Conservation (phyloP, 2,888 invertebrate species). For the Ischnura elegans region DNA sequence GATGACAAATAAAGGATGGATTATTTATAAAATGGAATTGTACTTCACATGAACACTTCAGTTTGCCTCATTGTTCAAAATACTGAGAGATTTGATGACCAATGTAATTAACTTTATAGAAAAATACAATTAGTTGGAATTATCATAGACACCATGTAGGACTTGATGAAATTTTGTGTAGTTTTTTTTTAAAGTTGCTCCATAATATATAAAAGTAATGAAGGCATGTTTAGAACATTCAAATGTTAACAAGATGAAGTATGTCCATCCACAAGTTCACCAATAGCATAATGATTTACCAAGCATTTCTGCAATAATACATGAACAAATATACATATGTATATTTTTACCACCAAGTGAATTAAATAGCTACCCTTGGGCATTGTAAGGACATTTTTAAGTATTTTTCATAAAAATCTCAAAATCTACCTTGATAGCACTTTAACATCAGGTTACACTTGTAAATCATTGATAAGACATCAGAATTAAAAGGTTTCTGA, state of each 20-base stretch:
- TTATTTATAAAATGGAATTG: conserved; percentile 29
- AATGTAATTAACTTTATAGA: conserved; percentile 27
- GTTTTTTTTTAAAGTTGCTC: not conserved
- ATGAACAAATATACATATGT: conserved; percentile 6
- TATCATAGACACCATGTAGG: conserved; percentile 30
- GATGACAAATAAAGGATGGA: conserved; percentile 35
- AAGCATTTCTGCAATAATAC: conserved; percentile 1
- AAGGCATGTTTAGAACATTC: not conserved
- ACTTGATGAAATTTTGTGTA: conserved; percentile 26
- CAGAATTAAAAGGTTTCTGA: conserved; percentile 2
- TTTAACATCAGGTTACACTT: conserved; percentile 27
- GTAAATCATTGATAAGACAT: not conserved
- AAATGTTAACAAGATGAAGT: conserved; percentile 28
- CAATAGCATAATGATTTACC: conserved; percentile 21
- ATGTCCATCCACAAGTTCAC: not conserved
- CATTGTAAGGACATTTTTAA: not conserved
- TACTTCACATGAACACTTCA: conserved; percentile 35
- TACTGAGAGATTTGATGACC: conserved; percentile 20
- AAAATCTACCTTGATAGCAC: conserved; percentile 23
- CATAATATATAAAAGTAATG: conserved; percentile 30
- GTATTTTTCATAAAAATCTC: not conserved
- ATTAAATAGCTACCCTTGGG: conserved; percentile 21
- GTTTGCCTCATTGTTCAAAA: conserved; percentile 23
- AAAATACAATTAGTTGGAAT: conserved; percentile 35
- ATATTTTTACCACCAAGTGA: conserved; percentile 23